Conservation (phyloP, 2,888 invertebrate genomes). For the Liposcelis brunnea region DNA sequence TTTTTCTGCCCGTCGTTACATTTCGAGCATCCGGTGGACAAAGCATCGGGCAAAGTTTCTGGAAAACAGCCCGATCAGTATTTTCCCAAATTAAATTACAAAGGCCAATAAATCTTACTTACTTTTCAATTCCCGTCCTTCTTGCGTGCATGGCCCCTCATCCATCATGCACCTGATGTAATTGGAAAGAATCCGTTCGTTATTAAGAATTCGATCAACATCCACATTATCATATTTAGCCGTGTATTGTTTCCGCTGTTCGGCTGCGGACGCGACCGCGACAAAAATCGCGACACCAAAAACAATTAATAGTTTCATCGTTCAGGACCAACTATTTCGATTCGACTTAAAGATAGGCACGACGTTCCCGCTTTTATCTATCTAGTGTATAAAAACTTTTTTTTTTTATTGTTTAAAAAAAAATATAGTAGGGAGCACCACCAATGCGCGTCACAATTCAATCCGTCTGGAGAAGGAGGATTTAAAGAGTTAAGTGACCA, state of each 20-base stretch:
- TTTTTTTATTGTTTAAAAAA: too few relatives aligned
- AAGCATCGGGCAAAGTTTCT: conserved; percentile 54
- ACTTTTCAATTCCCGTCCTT: conserved; percentile 42
- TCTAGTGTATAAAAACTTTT: not conserved
- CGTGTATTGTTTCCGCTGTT: conserved; percentile 24
- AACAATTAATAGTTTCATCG: not conserved
- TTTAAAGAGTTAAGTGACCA: too few relatives aligned
- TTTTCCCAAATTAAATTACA: too few relatives aligned
- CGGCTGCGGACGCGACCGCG: conserved; percentile 18
- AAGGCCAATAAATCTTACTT: too few relatives aligned
- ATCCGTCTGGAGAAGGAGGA: too few relatives aligned
- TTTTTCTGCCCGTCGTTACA: conserved; percentile 27
- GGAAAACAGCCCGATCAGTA: too few relatives aligned
- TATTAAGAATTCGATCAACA: conserved; percentile 37
- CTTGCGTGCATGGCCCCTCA: conserved; percentile 38
- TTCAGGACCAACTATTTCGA: not conserved
- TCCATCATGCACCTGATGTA: conserved; percentile 44
- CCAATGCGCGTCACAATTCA: too few relatives aligned
- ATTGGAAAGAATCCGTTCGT: conserved; percentile 36
- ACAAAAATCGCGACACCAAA: conserved; percentile 22
- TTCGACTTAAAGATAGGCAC: not conserved
- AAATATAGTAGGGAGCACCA: too few relatives aligned
- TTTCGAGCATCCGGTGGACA: conserved; percentile 43
- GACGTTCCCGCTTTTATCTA: not conserved
- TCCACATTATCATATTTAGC: conserved; percentile 36